A percentile compares a stretch with the other conserved stretches of the same genome.
Evolutionary conservation across 2,888 invertebrate species (phyloP).

Genomic region (Apocheima hispidaria): DNA sequence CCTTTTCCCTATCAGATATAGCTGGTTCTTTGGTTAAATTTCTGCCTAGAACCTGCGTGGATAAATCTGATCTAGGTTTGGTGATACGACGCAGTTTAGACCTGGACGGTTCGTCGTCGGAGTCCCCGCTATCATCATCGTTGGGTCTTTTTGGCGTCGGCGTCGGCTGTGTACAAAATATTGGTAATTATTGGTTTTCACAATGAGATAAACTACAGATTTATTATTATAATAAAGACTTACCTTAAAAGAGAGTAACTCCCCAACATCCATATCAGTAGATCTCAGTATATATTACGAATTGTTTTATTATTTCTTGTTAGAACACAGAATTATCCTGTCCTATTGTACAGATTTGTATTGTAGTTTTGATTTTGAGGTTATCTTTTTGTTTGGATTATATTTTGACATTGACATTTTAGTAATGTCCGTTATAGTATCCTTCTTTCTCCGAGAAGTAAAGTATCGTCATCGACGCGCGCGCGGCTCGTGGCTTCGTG

Average conservation of each 20-base stretch:
- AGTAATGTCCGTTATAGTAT: too few relatives aligned
- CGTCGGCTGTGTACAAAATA: conserved; percentile 87
- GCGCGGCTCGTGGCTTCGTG: too few relatives aligned
- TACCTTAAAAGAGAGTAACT: conserved; percentile 82
- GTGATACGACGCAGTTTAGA: conserved; percentile 87
- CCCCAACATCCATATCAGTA: conserved; percentile 78
- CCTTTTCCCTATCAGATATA: conserved; percentile 90
- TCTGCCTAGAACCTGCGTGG: conserved; percentile 72
- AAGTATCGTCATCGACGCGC: too few relatives aligned
- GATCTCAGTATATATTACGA: neutral
- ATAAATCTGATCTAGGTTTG: conserved; percentile 77
- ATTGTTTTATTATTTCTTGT: neutral
- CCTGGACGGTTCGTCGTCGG: conserved; percentile 88
- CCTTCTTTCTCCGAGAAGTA: too few relatives aligned
- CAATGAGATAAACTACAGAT: too few relatives aligned
- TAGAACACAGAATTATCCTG: neutral
- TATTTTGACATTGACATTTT: conserved; percentile 8
- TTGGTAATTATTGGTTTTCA: too few relatives aligned
- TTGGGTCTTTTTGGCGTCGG: conserved; percentile 92
- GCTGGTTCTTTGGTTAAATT: conserved; percentile 87
- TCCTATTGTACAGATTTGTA: too few relatives aligned
- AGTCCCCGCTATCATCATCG: conserved; percentile 89
- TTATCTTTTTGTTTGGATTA: conserved; percentile 7
- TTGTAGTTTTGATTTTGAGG: neutral
- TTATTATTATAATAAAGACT: too few relatives aligned